Percentiles rank a stretch among this genome's conserved stretches.
Conservation (phyloP, 2,113 vertebrate species). For the Mixornis gularis region DNA sequence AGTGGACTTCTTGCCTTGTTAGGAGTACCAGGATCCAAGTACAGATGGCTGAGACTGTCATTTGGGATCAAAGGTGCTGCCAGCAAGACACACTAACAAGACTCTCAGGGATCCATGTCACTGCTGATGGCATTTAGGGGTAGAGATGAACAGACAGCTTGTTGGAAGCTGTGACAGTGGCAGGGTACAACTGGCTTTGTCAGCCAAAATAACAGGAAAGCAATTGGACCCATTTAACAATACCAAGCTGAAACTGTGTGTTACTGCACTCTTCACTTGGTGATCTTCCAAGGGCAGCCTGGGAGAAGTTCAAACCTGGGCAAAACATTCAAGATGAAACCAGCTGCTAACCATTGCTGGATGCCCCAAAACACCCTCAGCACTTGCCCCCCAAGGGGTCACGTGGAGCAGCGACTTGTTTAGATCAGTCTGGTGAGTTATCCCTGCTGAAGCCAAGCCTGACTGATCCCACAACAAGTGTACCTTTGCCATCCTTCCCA, state of each 20-base stretch:
- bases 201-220: background rate
- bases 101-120: conserved; percentile 40
- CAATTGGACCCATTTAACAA: background rate
- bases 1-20: background rate
- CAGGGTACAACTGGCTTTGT: background rate
- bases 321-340: background rate
- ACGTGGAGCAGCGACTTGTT: background rate
- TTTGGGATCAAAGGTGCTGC: background rate
- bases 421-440: background rate
- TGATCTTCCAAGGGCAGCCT: background rate
- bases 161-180: background rate
- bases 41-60: conserved; percentile 14
- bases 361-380: background rate
- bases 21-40: background rate
- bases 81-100: conserved; percentile 33
- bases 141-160: background rate
- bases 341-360: background rate
- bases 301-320: background rate
- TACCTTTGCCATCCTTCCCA: background rate
- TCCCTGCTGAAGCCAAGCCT: background rate
- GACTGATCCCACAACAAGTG: background rate
- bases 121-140: background rate
- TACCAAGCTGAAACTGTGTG: background rate
- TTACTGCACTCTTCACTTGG: background rate
- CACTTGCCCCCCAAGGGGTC: background rate